These are phyloP conservation scores for Drosophila mayri DNA, from an alignment of 1,140 invertebrate genomes.

Conservation along the genomic window DNA sequence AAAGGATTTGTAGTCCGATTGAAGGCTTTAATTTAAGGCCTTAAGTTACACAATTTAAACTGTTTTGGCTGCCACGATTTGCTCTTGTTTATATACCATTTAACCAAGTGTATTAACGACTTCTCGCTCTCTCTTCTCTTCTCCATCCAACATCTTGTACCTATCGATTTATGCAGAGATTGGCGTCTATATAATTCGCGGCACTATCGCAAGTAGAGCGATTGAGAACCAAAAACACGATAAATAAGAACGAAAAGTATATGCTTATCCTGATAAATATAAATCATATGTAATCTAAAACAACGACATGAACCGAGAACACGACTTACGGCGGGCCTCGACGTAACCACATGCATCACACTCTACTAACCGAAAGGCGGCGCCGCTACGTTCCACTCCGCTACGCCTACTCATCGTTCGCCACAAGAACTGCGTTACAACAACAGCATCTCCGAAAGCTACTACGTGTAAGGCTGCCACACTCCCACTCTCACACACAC, in stretches of 20 bases:
- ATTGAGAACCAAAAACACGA: slow-evolving; percentile 24
- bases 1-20: slow-evolving; percentile 4
- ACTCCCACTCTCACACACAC: slow-evolving; percentile 31
- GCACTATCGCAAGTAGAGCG: slow-evolving; percentile 77
- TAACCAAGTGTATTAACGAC: slow-evolving; percentile 62
- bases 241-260: slow-evolving; percentile 1
- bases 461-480: slow-evolving; percentile 72
- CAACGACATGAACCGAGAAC: slow-evolving; percentile 32
- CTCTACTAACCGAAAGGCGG: slow-evolving; percentile 64
- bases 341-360: slow-evolving; percentile 60
- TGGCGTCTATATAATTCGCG: slow-evolving; percentile 84
- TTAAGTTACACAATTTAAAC: not conserved
- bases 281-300: slow-evolving; percentile 31
- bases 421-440: slow-evolving; percentile 21
- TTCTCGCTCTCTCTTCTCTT: slow-evolving; percentile 73
- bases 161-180: slow-evolving; percentile 74
- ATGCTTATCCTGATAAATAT: slow-evolving; percentile 37
- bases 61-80: not conserved
- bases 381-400: slow-evolving; percentile 14
- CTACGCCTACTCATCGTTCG: slow-evolving; percentile 20
- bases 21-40: not conserved
- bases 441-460: slow-evolving; percentile 40
- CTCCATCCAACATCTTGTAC: slow-evolving; percentile 51
- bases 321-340: slow-evolving; percentile 34
- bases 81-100: slow-evolving; percentile 10